Base-by-base conservation (phyloP, 2,888 invertebrate species). In the Nineta flava region DNA sequence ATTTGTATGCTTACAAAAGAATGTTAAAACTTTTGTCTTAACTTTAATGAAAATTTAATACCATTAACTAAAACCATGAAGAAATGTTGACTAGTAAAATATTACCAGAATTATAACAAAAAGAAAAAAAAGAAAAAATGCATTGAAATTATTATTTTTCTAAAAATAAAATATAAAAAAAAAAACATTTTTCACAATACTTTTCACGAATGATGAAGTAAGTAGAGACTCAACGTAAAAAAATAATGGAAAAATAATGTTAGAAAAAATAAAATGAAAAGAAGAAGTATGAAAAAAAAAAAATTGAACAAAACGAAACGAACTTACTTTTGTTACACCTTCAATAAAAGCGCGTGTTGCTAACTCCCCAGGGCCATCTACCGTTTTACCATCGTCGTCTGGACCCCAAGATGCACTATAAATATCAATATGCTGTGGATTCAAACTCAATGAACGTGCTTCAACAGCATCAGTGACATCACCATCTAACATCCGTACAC, bases 381-480 rank as follows among this genome's bases (percentile, higher is more conserved):
- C 95, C 0, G 97, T 97, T 65, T 93, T 90, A 0, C 97, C 97
- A 62, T 97, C 96, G 64, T 97, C 96, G 61, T 97, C 96, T 1
- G 96, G 96, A 2, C 96, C 96, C 95, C 95, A 96, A 9, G 93
- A 93, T 6, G 96, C 96, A 61, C 93, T 94, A 71, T 97, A 99
- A 59, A 99, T 94, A 68, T 99, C 94, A 55, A 99, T 94, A 65
- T 97, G 95, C 60, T 97, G 91, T 19, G 91, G 88, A 66, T 94
- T 93, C 50, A 94, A 76, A 58, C 93, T 88, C 17, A 99, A 74
- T 0, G 95, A 94, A 53, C 90, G 77, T 2, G 97, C 96, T 70
- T 99, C 99, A 9, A 99, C 96, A 0, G 94, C 94, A 66, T 99
- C 99, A 1, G 97, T 99, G 50, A 99, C 97, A 67, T 97, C 94